Evolutionary conservation across 1,140 invertebrate species (phyloP).

Genomic region (Pseudomyrmex sp.): DNA sequence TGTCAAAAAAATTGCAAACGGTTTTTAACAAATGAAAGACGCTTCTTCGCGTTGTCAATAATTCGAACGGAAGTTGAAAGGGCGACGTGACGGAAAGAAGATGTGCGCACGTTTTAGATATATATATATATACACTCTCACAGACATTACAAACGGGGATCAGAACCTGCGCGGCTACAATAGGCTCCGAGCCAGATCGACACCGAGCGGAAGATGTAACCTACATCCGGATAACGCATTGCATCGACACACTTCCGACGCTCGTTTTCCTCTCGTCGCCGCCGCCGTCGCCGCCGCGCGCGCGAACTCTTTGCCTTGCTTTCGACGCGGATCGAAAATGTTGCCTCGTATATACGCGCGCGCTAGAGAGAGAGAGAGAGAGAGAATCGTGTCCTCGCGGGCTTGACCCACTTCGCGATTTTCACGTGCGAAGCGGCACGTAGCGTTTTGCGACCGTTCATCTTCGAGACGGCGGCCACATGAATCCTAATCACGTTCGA

Average conservation of each 20-base stretch:
- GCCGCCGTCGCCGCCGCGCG: too few species aligned
- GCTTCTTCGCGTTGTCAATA: not conserved
- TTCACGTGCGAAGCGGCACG: constrained; percentile 25
- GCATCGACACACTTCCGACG: constrained; percentile 13
- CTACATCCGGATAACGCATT: constrained; percentile 44
- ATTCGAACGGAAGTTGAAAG: not conserved
- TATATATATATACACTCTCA: not conserved
- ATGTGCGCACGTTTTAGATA: too few species aligned
- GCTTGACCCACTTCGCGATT: constrained; percentile 44
- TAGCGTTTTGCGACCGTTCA: constrained; percentile 49
- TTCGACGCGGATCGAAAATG: constrained; percentile 36
- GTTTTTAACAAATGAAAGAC: too few species aligned
- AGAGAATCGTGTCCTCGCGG: not conserved
- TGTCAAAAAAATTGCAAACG: too few species aligned
- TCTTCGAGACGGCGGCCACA: constrained; percentile 59
- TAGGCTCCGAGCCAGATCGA: not conserved
- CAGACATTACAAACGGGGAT: not conserved
- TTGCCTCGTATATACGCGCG: not conserved
- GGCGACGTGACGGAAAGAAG: not conserved
- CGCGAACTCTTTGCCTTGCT: not conserved
- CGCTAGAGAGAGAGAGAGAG: too few species aligned
- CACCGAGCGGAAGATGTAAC: constrained; percentile 20
- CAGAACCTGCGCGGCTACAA: constrained; percentile 1
- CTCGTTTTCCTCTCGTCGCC: constrained; percentile 13
- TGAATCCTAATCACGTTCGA: constrained; percentile 71